Evolutionary conservation across 2,888 invertebrate genomes (phyloP), one percentile per base, ranked within the genome.

Genomic region (Cordilura impudica): DNA sequence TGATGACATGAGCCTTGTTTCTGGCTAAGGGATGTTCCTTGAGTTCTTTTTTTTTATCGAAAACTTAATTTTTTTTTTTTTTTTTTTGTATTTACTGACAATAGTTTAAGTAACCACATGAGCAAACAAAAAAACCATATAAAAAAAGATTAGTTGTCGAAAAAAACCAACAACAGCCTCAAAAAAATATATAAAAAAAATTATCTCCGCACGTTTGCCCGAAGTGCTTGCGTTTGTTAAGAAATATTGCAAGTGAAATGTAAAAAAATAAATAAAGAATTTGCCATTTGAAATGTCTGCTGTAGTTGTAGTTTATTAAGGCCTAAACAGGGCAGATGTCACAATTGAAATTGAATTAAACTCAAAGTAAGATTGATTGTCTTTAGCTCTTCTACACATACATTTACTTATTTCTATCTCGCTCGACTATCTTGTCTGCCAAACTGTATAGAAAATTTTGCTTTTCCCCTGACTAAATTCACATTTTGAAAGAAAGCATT

Each of bases 301-400:
- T 39, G n/a, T 2, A 39, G 35, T 39, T 4, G 35, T 39, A 39
- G 61, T 69, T 23, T 26, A 74, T 66, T 75, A 72, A 71, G 77
- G 67, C 78, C 81, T 70, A 67, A 76, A 85, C 83, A 85, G 88
- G 88, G 88, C 88, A 88, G 88, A 89, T 88, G 88, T 88, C 88
- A 89, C 88, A 89, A 87, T 87, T 85, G 88, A 88, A 88, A 88
- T 89, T 89, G 89, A 88, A 89, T 89, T 88, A 89, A 89, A 89
- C 85, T 43, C 61, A 72, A 76, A 73, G 71, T 47, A 71, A 89
- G 88, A 88, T 88, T 89, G 89, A 88, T 88, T 88, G 88, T 88
- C 86, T 85, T 54, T 61, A 58, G 14, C 19, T 66, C 65, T 63
- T 31, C 74, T n/a, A 5, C 19, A 16, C 2, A 12, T 18, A 39